A percentile compares a stretch with the other conserved stretches of the same genome.
Conservation (phyloP, 2,797 vertebrate species). For the Muraenolepis orangiensis region DNA sequence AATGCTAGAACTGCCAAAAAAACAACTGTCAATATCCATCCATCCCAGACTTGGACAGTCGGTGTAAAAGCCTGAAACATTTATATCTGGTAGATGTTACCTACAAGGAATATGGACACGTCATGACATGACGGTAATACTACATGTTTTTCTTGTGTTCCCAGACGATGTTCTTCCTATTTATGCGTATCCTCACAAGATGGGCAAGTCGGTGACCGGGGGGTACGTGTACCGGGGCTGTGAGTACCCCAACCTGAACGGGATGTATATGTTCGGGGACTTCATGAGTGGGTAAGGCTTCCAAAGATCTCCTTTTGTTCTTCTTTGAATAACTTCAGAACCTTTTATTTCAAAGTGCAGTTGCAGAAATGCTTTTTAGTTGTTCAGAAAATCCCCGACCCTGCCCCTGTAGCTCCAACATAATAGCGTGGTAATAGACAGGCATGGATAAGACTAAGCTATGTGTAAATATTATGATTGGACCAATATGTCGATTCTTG, state of each 20-base stretch:
- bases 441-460: not conserved
- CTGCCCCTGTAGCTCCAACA: not conserved
- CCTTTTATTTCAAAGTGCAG: not conserved
- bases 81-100: not conserved
- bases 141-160: slow-evolving; percentile 3
- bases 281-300: slow-evolving; percentile 93
- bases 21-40: not conserved
- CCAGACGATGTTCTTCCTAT: slow-evolving; percentile 91
- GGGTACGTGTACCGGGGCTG: slow-evolving; percentile 93
- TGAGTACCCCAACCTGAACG: slow-evolving; percentile 90
- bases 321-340: not conserved
- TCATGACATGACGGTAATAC: not conserved
- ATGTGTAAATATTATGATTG: not conserved
- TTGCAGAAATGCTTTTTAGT: not conserved
- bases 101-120: not conserved
- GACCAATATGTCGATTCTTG: not conserved
- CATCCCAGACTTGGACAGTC: not conserved
- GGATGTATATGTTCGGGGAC: slow-evolving; percentile 95
- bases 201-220: slow-evolving; percentile 93
- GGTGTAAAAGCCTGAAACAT: not conserved
- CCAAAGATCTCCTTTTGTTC: not conserved
- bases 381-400: not conserved
- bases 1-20: not conserved
- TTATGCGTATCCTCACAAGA: slow-evolving; percentile 89
- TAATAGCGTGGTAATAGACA: not conserved